phyloP scores from a whole-genome alignment of 2,888 invertebrate species.

The Kuschelorhynchus macadamiae region DNA sequence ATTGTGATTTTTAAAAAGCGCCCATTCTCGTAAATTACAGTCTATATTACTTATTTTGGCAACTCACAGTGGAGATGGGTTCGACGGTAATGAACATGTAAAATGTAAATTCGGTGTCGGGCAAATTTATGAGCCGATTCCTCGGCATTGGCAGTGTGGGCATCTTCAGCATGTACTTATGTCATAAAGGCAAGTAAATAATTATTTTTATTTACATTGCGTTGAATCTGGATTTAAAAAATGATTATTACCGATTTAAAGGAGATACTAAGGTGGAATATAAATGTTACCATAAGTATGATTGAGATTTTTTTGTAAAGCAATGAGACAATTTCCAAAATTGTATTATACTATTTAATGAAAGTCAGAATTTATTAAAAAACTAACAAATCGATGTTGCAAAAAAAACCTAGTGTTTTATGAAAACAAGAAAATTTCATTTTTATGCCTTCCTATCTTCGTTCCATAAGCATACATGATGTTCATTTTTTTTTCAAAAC shows the following conservation, averaged over 20 bases:
- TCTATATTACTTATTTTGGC: constrained; percentile 17
- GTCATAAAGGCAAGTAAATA: background rate
- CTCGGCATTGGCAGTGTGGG: background rate
- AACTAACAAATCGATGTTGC: too few relatives aligned
- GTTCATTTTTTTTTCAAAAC: too few relatives aligned
- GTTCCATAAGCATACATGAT: too few relatives aligned
- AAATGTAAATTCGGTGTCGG: constrained; percentile 5
- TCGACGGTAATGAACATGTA: constrained; percentile 15
- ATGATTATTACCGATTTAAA: background rate
- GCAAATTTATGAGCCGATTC: constrained; percentile 1
- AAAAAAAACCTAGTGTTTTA: too few relatives aligned
- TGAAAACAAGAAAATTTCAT: too few relatives aligned
- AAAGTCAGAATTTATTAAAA: background rate
- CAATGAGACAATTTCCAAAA: too few relatives aligned
- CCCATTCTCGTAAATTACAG: constrained; percentile 6
- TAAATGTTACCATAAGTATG: too few relatives aligned
- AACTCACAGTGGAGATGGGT: background rate
- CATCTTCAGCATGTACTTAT: background rate
- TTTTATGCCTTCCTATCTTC: too few relatives aligned
- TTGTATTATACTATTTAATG: background rate
- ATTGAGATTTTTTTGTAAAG: too few relatives aligned
- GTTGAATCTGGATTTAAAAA: background rate
- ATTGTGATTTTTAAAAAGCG: too few relatives aligned
- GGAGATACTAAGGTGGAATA: background rate
- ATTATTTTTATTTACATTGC: background rate